Evolutionary conservation across 2,113 vertebrate genomes (phyloP).

Genomic region (Zosterops borbonicus): DNA sequence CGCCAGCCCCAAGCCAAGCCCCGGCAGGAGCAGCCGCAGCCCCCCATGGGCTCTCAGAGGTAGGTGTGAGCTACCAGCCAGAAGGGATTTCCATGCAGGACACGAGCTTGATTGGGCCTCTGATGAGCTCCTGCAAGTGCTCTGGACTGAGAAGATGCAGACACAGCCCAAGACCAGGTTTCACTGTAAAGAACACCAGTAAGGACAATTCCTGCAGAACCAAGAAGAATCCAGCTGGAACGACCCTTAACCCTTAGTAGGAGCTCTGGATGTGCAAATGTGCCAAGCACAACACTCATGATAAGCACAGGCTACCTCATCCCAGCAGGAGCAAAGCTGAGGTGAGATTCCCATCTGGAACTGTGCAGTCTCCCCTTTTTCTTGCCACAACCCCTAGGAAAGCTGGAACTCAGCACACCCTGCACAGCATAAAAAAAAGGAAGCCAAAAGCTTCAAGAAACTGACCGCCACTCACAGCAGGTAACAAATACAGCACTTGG

Average conservation of each 20-base stretch:
- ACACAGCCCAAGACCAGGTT: background rate
- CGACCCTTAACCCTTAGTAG: background rate
- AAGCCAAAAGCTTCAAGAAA: background rate
- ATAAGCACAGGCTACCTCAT: no score
- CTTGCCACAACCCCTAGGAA: background rate
- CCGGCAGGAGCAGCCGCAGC: background rate
- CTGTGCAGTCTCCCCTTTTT: background rate
- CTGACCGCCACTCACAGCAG: background rate
- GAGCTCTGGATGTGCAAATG: background rate
- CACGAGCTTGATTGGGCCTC: background rate
- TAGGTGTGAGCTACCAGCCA: fast-evolving
- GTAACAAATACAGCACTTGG: slow-evolving; percentile 49
- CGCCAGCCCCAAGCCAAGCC: background rate
- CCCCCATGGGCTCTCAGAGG: fast-evolving
- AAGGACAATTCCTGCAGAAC: background rate
- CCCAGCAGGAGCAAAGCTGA: background rate
- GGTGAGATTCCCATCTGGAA: background rate
- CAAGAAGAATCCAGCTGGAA: background rate
- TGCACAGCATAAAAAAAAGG: fast-evolving
- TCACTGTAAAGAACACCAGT: background rate
- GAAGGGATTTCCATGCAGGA: background rate
- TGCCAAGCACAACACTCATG: fast-evolving
- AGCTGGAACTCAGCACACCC: background rate
- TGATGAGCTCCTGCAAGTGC: background rate
- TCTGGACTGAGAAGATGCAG: background rate